A percentile compares a stretch with the other conserved stretches of the same genome.
Evolutionary conservation across 2,888 invertebrate species (phyloP).

Genomic region (Epistrophella euchroma): DNA sequence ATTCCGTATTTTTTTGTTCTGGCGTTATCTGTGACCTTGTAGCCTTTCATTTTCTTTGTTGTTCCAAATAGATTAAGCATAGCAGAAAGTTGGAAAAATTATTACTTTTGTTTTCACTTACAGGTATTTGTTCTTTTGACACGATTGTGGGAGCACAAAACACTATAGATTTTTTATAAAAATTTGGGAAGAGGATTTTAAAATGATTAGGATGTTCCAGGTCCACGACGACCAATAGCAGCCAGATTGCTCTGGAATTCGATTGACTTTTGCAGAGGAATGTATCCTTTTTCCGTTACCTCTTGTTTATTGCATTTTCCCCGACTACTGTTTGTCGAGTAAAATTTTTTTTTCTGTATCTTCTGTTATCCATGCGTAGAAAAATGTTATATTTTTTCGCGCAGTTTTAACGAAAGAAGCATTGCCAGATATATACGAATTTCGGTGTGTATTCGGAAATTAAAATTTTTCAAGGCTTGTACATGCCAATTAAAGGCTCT

Average conservation of each 20-base stretch:
- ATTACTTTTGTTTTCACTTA: not conserved
- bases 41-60: slow-evolving; percentile 80
- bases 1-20: slow-evolving; percentile 82
- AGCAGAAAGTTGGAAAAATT: slow-evolving; percentile 39
- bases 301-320: slow-evolving; percentile 61
- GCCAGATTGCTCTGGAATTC: slow-evolving; percentile 34
- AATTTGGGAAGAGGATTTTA: slow-evolving; percentile 4
- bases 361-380: slow-evolving; percentile 27
- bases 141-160: not conserved
- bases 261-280: slow-evolving; percentile 25
- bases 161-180: not conserved
- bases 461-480: too few species aligned
- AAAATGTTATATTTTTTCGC: slow-evolving; percentile 53
- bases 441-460: not conserved
- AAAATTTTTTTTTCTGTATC: not conserved
- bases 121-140: not conserved
- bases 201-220: not conserved
- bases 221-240: slow-evolving; percentile 2
- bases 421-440: slow-evolving; percentile 27
- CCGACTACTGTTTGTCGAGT: slow-evolving; percentile 33
- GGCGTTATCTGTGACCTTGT: slow-evolving; percentile 83
- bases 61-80: slow-evolving; percentile 66
- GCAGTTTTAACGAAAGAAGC: slow-evolving; percentile 59
- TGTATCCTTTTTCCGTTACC: slow-evolving; percentile 30
- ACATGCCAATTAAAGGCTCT: too few species aligned